A percentile compares a stretch with the other conserved stretches of the same genome.
Conservation (phyloP, 2,797 vertebrate genomes). For the Crax fasciolata region DNA sequence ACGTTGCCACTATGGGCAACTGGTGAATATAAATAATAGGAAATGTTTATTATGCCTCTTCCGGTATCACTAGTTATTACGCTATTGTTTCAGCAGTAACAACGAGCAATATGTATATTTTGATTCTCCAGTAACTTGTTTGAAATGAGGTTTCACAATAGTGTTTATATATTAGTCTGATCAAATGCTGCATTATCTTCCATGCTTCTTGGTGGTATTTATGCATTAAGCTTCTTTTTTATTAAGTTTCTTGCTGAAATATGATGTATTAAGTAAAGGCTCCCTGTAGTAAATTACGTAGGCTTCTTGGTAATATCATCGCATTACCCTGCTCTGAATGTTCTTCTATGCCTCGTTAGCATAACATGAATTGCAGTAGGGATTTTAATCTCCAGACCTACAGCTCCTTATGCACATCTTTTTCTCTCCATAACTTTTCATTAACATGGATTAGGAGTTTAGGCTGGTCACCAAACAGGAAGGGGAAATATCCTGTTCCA, state of each 20-base stretch:
- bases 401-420: slow-evolving; percentile 19
- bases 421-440: slow-evolving; percentile 52
- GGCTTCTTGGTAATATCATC: slow-evolving; percentile 41
- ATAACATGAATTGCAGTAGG: slow-evolving; percentile 56
- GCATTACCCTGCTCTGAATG: slow-evolving; percentile 31
- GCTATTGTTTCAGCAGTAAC: slow-evolving; percentile 24
- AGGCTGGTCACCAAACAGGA: slow-evolving; percentile 10
- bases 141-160: slow-evolving; percentile 51
- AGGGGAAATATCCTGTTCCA: background rate
- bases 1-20: slow-evolving; percentile 10
- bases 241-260: slow-evolving; percentile 71
- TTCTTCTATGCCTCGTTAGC: slow-evolving; percentile 48
- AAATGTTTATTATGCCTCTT: slow-evolving; percentile 38
- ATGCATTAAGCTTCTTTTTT: slow-evolving; percentile 66
- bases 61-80: slow-evolving; percentile 36
- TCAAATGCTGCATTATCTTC: slow-evolving; percentile 46
- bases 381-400: slow-evolving; percentile 46
- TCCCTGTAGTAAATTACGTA: slow-evolving; percentile 62
- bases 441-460: background rate
- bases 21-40: slow-evolving; percentile 32
- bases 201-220: background rate
- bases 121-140: slow-evolving; percentile 20
- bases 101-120: slow-evolving; percentile 29
- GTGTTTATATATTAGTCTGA: slow-evolving; percentile 41
- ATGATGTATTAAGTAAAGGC: slow-evolving; percentile 54